Conservation (phyloP, 2,113 vertebrate species). For the Talpa occidentalis region DNA sequence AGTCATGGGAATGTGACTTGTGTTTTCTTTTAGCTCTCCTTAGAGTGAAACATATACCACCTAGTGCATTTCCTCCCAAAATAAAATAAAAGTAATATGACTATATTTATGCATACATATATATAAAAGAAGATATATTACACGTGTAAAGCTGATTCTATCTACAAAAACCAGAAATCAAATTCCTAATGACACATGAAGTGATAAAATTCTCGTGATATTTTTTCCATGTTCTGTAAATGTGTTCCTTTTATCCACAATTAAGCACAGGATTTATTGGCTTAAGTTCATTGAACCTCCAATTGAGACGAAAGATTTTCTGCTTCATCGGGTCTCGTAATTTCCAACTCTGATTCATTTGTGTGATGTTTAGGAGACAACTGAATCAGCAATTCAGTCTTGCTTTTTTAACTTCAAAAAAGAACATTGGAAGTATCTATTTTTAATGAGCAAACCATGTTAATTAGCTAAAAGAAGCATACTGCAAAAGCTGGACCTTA, state of each 20-base stretch:
- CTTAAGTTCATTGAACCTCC: conserved; percentile 31
- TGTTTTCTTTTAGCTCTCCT: neutral
- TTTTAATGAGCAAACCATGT: neutral
- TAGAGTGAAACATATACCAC: neutral
- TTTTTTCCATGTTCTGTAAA: conserved; percentile 55
- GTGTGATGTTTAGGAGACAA: conserved; percentile 16
- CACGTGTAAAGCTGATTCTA: neutral
- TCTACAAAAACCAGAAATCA: neutral
- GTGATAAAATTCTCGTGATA: conserved; percentile 24
- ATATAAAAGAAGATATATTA: neutral
- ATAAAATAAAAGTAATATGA: neutral
- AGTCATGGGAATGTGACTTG: neutral
- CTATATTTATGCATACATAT: neutral
- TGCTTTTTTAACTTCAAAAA: neutral
- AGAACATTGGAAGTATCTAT: neutral
- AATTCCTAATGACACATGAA: neutral
- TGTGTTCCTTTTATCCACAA: conserved; percentile 52
- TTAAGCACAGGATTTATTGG: conserved; percentile 51
- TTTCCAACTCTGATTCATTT: conserved; percentile 22
- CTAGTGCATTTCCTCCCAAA: neutral
- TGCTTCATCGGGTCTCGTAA: neutral
- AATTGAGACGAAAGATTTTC: conserved; percentile 53
- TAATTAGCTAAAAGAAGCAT: neutral
- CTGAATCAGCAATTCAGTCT: neutral
- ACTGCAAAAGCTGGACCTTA: neutral